Base-by-base conservation (phyloP, 2,113 vertebrate species). In the Ploceus nigricollis region DNA sequence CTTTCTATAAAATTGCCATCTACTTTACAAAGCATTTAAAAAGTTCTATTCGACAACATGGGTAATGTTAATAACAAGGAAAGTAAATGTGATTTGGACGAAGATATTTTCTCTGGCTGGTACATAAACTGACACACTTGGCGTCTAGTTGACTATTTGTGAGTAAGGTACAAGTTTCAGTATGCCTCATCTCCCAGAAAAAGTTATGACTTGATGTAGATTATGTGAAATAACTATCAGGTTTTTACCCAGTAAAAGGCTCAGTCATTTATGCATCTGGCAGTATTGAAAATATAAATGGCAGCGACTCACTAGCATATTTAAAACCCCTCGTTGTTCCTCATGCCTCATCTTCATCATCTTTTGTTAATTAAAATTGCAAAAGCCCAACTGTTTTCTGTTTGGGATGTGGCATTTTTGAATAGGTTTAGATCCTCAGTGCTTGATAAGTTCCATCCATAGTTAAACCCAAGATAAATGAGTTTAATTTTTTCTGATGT, bases 11-110 rank as follows among this genome's bases (percentile, higher is more conserved):
- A 77, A 44, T 51, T 80, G 15, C 71, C 4, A 4, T 50, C 30
- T 54, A 53, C 15, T 12, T 81, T 45, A 47, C 0, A 0, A 64
- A 69, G 15, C 8, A 1, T 83, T 91, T 60, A 12, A 56, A 63
- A 90, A 69, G 4, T 64, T 82, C 27, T 54, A 2, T 70, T 61
- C 50, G 60, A 30, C 21, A 63, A 33, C 9, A 21, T 44, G 33
- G 27, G 11, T 57, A 68, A 57, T 11, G 9, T 53, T 68, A 80
- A 58, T 21, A 47, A 42, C 30, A 69, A n/a, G 20, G n/a, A 64
- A 77, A 77, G n/a, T 42, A 81, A 60, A 64, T 0, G 0, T 9
- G 13, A 18, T 76, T 72, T 73, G 10, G 53, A 69, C 57, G 12
- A 73, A 65, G 44, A 9, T 3, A 25, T 64, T 72, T 89, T 51